Evolutionary conservation across 2,113 vertebrate genomes (phyloP), one percentile per base, ranked within the genome.

Genomic region (Delphinapterus leucas): DNA sequence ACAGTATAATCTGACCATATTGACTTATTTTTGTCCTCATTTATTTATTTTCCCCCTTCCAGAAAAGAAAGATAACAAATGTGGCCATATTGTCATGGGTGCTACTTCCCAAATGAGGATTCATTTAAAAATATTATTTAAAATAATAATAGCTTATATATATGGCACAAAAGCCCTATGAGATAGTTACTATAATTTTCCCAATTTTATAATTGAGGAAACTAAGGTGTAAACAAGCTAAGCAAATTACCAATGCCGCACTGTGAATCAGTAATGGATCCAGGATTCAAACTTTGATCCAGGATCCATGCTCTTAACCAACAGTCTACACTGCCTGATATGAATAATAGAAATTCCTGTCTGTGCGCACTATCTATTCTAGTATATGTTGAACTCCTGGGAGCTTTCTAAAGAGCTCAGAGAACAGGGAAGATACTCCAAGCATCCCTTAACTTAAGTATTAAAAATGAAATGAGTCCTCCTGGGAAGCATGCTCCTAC

Each of bases 51-150:
- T 84, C 47, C 11, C 88, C 25, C 13, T 28, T 61, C 26, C 31
- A 81, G 65, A 67, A 71, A 85, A 74, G 31, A 95, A 85, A 92
- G 14, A 36, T 1, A 77, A 53, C 31, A 25, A 87, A 68, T 28
- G 4, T 86, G 33, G 31, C 2, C 60, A 93, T 3, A 93, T 76
- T 90, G 5, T 38, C 65, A 93, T 44, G 36, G 12, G 33, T 44
- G 53, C 4, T 71, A 81, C 49, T 79, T 86, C 33, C 17, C 49
- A 80, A 94, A 6, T 68, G 61, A 86, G 20, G 41, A 5, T 11
- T 88, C 10, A 7, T 88, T 92, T 76, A 67, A 85, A 92, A 89
- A 74, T 82, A 89, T 58, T 55, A 94, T 92, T 76, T 73, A 82
- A 92, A 89, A 74, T 77, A 89, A 65, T 61, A 94, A 38, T 79